Percentiles rank a stretch among this genome's conserved stretches.
These are phyloP conservation scores for Pristionchus maxplancki DNA, from an alignment of 2,888 invertebrate genomes.

Conservation along the genomic window DNA sequence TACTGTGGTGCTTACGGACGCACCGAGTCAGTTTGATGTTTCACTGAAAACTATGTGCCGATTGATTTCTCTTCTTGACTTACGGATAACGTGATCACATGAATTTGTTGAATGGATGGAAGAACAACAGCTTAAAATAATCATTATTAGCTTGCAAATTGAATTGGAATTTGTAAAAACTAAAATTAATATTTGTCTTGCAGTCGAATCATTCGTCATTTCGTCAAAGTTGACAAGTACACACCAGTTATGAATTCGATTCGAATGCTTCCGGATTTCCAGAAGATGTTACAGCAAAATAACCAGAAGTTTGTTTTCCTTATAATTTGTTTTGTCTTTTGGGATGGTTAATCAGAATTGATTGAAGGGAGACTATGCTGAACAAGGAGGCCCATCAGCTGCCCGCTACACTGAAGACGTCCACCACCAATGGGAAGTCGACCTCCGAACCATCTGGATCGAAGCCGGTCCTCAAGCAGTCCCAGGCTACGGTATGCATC, in stretches of 20 bases:
- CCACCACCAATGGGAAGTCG: background rate
- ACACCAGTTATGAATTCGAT: background rate
- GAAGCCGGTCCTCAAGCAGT: background rate
- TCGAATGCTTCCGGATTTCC: background rate
- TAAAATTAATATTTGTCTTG: background rate
- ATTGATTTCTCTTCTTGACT: too few species aligned
- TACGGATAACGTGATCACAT: too few species aligned
- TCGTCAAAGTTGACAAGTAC: background rate
- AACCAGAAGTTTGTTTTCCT: background rate
- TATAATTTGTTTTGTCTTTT: background rate
- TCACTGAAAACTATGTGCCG: too few species aligned
- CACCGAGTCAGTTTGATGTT: background rate
- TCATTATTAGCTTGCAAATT: too few species aligned
- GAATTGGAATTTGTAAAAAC: too few species aligned
- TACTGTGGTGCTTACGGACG: background rate
- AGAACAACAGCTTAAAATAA: too few species aligned
- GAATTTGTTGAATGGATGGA: too few species aligned
- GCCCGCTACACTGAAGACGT: too few species aligned
- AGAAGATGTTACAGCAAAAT: background rate
- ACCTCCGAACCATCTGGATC: background rate
- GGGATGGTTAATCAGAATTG: too few species aligned
- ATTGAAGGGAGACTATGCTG: too few species aligned
- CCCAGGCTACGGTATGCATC: background rate
- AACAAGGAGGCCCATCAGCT: too few species aligned
- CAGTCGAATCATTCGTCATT: constrained; percentile 26